Evolutionary conservation across 1,140 invertebrate species (phyloP).

Genomic region (Amyelois transitella): DNA sequence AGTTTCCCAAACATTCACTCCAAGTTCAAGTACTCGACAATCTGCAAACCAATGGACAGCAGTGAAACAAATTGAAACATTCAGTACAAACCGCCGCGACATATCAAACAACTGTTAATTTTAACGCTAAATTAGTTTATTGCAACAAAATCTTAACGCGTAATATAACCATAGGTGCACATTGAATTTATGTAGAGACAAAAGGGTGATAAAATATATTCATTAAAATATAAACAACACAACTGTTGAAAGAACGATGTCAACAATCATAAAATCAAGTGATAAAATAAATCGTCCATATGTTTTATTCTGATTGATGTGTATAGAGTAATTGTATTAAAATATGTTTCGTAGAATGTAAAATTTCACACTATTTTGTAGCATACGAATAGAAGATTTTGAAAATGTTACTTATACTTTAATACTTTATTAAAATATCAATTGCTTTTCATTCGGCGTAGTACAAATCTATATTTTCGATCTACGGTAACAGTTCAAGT

Average conservation of each 20-base stretch:
- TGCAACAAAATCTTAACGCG: conserved; percentile 18
- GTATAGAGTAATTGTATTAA: not conserved
- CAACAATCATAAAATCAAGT: conserved; percentile 7
- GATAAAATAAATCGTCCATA: not conserved
- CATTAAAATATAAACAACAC: conserved; percentile 9
- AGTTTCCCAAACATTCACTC: conserved; percentile 37
- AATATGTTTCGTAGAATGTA: not conserved
- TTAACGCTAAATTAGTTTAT: conserved; percentile 24
- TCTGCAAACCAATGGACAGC: conserved; percentile 44
- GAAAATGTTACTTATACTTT: not conserved
- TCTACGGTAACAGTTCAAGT: not conserved
- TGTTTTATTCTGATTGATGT: not conserved
- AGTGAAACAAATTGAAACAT: conserved; percentile 53
- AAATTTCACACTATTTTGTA: not conserved
- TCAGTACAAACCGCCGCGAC: conserved; percentile 38
- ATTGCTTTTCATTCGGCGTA: not conserved
- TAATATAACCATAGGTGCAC: conserved; percentile 12
- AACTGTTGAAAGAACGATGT: conserved; percentile 3
- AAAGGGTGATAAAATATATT: conserved; percentile 1
- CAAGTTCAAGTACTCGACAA: conserved; percentile 33
- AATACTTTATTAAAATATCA: not conserved
- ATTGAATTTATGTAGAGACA: conserved; percentile 7
- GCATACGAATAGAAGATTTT: not conserved
- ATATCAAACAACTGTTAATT: not conserved
- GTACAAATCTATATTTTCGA: not conserved